Percentiles rank a stretch among this genome's conserved stretches.
Evolutionary conservation across 2,113 vertebrate genomes (phyloP).

Genomic region (Indicator maculatus): DNA sequence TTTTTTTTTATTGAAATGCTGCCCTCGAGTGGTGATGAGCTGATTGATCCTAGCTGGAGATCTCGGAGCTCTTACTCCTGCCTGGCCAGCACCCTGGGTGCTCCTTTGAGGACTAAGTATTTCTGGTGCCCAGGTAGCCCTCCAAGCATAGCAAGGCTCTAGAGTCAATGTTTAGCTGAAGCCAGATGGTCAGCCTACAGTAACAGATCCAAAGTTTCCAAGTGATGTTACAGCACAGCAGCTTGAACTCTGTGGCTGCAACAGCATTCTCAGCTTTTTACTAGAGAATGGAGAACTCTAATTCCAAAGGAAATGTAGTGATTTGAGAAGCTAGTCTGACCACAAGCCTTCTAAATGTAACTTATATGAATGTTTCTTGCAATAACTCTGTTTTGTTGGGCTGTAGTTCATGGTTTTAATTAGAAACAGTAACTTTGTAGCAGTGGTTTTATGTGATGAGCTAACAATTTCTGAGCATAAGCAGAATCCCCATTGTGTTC

Average conservation of each 20-base stretch:
- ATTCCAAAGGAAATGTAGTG: not conserved
- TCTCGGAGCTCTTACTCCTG: rapidly evolving
- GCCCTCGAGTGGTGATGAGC: constrained; percentile 18
- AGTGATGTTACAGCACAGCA: not conserved
- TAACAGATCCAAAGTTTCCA: rapidly evolving
- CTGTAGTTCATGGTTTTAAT: not conserved
- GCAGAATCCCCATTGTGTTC: not conserved
- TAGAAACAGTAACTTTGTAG: not conserved
- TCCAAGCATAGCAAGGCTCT: rapidly evolving
- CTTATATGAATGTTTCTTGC: not conserved
- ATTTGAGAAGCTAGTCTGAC: not conserved
- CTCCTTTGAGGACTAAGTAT: rapidly evolving
- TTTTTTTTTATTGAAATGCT: constrained; percentile 23
- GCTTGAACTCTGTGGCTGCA: not conserved
- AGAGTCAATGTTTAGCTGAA: not conserved
- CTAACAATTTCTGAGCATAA: not conserved
- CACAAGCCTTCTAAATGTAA: not conserved
- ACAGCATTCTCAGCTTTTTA: not conserved
- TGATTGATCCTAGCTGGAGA: not conserved
- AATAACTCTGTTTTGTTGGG: not conserved
- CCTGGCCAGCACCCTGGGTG: rapidly evolving
- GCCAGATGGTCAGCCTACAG: not conserved
- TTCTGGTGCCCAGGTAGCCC: not conserved
- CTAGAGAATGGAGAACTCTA: not conserved
- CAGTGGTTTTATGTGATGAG: not conserved